Percentiles rank a stretch among this genome's conserved stretches.
Conservation (phyloP, 2,888 invertebrate species). For the Hofmannophila pseudospretella region DNA sequence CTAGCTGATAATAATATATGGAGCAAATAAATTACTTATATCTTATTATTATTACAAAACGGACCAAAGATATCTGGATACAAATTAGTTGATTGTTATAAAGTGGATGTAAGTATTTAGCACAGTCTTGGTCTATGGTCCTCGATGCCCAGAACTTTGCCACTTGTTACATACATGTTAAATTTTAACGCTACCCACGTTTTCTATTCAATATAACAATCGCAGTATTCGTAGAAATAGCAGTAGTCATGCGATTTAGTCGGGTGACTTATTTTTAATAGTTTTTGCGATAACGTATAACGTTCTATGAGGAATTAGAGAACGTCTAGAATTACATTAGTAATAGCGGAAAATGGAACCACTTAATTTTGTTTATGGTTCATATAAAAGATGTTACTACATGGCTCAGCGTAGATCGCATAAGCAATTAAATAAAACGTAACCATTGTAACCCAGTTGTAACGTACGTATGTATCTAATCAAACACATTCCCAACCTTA, state of each 20-base stretch:
- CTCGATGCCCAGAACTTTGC: conserved; percentile 36
- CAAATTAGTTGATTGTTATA: conserved; percentile 7
- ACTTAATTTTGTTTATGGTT: too few species aligned
- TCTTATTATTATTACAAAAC: conserved; percentile 29
- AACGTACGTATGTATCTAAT: conserved; percentile 19
- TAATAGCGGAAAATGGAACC: too few species aligned
- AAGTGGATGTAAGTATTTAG: conserved; percentile 48
- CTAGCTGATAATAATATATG: too few species aligned
- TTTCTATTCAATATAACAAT: conserved; percentile 25
- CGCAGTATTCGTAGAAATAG: conserved; percentile 28
- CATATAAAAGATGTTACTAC: too few species aligned
- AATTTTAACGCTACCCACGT: conserved; percentile 60
- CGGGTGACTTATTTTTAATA: too few species aligned
- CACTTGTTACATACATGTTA: conserved; percentile 59
- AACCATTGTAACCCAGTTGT: too few species aligned
- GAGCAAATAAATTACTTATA: conserved; percentile 13
- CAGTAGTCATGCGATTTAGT: conserved; percentile 3
- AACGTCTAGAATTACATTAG: too few species aligned
- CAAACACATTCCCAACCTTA: conserved; percentile 53
- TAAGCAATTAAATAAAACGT: too few species aligned
- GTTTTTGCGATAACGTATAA: too few species aligned
- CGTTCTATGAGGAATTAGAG: too few species aligned
- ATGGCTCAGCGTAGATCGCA: too few species aligned
- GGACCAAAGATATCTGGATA: conserved; percentile 45
- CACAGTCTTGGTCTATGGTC: conserved; percentile 25